Base-by-base conservation (phyloP, 2,888 invertebrate species). In the Orthosia gracilis region DNA sequence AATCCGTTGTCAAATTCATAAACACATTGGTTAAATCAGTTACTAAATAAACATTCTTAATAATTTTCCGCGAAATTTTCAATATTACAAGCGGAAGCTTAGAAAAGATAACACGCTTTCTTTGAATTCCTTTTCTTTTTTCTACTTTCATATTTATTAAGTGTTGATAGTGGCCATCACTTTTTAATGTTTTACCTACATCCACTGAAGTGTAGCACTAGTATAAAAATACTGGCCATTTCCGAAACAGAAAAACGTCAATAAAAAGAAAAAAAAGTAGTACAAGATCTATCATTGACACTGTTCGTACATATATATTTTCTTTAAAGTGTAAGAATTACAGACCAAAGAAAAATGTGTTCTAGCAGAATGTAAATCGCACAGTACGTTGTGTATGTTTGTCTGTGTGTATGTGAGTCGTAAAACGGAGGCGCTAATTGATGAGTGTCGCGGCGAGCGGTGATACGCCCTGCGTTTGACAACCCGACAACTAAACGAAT, bases 381-480 rank as follows among this genome's bases (percentile, higher is more conserved):
- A 76, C 15, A 62, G 61, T 73, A 59, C 40, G 76, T 69, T 63
- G 61, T 74, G 63, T 80, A 73, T 31, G 73, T 74, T 63, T 62
- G 61, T 73, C 69, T 80, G 69, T 77, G 50, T 26, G 67, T 62
- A 66, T 69, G 63, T 83, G 69, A 76, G 76, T 88, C 76, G 85
- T 87, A 83, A 86, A 85, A 80, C 70, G 75, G 76, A 87, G 79
- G 80, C 77, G 84, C 83, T 88, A 89, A 90, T 90, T 90, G 88
- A 89, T 87, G 89, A 86, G 76, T 88, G 80, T 87, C 82, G 76
- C 78, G 86, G 82, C 80, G 80, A 84, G 83, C 90, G 91, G 90
- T 84, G 89, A 91, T 90, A 86, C 90, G 91, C 87, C 83, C 85
- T 84, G 85, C 80, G 82, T 88, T 85, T 87, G 88, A 85, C 87